Evolutionary conservation across 1,140 invertebrate species (phyloP).

Genomic region (Drosophila arizonae): DNA sequence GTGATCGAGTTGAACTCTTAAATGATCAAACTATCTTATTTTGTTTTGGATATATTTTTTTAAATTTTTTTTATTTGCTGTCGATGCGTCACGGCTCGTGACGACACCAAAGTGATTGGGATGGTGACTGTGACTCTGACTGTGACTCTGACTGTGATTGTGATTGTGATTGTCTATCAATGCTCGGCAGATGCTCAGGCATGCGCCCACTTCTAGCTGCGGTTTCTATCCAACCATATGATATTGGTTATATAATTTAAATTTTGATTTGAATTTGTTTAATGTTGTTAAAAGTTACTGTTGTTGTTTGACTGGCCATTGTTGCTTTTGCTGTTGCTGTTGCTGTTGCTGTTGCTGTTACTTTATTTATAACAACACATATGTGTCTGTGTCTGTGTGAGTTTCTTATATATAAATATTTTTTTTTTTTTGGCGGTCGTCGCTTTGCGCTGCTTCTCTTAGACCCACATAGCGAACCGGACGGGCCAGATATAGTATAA

Average conservation of each 20-base stretch:
- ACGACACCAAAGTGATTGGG: slow-evolving; percentile 52
- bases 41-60: slow-evolving; percentile 22
- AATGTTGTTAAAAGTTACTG: slow-evolving; percentile 57
- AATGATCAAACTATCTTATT: slow-evolving; percentile 21
- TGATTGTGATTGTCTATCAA: slow-evolving; percentile 35
- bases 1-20: slow-evolving; percentile 35
- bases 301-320: slow-evolving; percentile 36
- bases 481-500: slow-evolving; percentile 79
- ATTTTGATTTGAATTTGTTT: slow-evolving; percentile 75
- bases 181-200: slow-evolving; percentile 24
- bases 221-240: slow-evolving; percentile 49
- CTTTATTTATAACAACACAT: slow-evolving; percentile 67
- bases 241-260: slow-evolving; percentile 72
- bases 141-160: not conserved
- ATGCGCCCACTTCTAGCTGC: slow-evolving; percentile 58
- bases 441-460: slow-evolving; percentile 58
- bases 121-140: not conserved
- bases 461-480: slow-evolving; percentile 63
- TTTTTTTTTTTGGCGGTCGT: slow-evolving; percentile 67
- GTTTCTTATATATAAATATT: slow-evolving; percentile 44
- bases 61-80: slow-evolving; percentile 10
- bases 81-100: slow-evolving; percentile 57
- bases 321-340: slow-evolving; percentile 43
- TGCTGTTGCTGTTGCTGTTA: slow-evolving; percentile 46
- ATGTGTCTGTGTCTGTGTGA: slow-evolving; percentile 69